Evolutionary conservation across 1,140 invertebrate species (phyloP).

Genomic region (Ylistrum balloti): DNA sequence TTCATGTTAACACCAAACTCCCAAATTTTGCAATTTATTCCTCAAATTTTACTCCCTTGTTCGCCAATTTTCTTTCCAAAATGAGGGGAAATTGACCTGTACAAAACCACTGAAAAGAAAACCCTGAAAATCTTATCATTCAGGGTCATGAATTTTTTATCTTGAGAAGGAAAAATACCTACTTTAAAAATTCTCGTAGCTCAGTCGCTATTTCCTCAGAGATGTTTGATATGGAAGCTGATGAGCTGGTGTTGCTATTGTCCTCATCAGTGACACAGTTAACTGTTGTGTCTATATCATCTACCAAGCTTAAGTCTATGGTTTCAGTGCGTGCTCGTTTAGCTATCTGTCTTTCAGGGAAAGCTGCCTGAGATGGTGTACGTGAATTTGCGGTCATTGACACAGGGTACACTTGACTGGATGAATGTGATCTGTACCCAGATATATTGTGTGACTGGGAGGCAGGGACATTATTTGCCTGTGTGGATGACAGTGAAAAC

Average conservation of each 20-base stretch:
- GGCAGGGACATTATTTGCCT: background rate
- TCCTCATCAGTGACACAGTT: background rate
- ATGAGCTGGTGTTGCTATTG: conserved; percentile 20
- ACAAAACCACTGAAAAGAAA: too few relatives aligned
- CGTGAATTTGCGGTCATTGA: background rate
- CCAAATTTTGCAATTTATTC: too few relatives aligned
- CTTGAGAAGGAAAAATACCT: background rate
- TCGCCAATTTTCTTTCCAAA: too few relatives aligned
- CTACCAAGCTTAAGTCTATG: background rate
- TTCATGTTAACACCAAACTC: too few relatives aligned
- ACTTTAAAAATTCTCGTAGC: conserved; percentile 14
- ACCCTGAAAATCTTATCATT: too few relatives aligned
- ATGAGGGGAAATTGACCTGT: too few relatives aligned
- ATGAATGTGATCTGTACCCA: background rate
- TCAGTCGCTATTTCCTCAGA: background rate
- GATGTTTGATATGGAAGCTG: background rate
- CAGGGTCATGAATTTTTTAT: too few relatives aligned
- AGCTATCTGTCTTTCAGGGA: background rate
- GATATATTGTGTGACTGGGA: background rate
- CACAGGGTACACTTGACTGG: background rate
- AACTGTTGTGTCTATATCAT: background rate
- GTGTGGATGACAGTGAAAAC: background rate
- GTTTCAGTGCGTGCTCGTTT: background rate
- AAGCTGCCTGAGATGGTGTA: background rate
- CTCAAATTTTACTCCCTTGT: too few relatives aligned